phyloP scores from a whole-genome alignment of 2,797 vertebrate species.

The Chaetophractus vellerosus region DNA sequence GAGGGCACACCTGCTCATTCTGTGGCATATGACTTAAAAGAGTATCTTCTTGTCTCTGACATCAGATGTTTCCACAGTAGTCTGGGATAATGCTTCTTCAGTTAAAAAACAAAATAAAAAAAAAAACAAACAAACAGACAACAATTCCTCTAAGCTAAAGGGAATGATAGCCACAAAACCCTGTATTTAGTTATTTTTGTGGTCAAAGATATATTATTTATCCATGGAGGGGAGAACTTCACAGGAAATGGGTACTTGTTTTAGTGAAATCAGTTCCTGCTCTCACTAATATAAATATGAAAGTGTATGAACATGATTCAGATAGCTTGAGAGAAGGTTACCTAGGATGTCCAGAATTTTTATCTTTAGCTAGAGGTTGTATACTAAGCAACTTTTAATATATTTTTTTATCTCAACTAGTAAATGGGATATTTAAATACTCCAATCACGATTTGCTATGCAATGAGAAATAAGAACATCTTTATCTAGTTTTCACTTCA shows the following conservation, averaged over 20 bases:
- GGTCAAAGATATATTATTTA: background rate
- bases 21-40: slow-evolving; percentile 56
- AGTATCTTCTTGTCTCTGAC: slow-evolving; percentile 33
- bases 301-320: background rate
- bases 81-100: background rate
- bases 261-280: background rate
- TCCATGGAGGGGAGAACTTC: background rate
- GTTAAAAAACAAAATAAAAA: background rate
- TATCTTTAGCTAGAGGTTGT: background rate
- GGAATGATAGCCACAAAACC: background rate
- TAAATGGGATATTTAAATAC: background rate
- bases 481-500: slow-evolving; percentile 5
- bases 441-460: background rate
- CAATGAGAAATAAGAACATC: background rate
- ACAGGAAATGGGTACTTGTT: background rate
- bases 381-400: background rate
- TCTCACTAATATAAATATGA: background rate
- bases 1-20: slow-evolving; percentile 70
- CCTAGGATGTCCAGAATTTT: slow-evolving; percentile 2
- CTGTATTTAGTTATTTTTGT: background rate
- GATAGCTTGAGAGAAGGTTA: background rate
- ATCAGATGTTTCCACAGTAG: slow-evolving; percentile 63
- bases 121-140: background rate
- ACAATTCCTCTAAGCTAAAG: background rate
- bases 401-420: slow-evolving; percentile 19